A percentile compares a stretch with the other conserved stretches of the same genome.
These are phyloP conservation scores for Luehdorfia chinensis DNA, from an alignment of 1,140 invertebrate species.

Conservation along the genomic window DNA sequence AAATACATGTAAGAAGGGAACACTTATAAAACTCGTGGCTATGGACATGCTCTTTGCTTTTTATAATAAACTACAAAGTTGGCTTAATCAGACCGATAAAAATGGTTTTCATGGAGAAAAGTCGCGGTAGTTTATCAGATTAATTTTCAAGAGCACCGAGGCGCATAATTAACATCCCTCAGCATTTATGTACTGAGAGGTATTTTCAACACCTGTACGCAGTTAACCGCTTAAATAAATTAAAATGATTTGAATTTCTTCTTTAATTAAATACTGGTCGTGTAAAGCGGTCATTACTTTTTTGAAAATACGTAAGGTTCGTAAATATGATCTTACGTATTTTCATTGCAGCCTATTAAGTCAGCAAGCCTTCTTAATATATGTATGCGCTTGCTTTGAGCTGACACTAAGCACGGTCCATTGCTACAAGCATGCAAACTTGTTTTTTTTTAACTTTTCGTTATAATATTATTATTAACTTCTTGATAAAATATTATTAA, in stretches of 20 bases:
- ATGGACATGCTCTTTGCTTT: conserved; percentile 13
- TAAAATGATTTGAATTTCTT: conserved; percentile 6
- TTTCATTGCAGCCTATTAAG: no score
- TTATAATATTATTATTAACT: no score
- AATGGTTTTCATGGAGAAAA: conserved; percentile 12
- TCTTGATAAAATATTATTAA: no score
- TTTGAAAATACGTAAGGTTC: no score
- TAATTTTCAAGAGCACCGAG: conserved; percentile 7
- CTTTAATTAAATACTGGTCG: conserved; percentile 11
- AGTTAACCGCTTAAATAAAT: neutral
- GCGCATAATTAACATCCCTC: conserved; percentile 6
- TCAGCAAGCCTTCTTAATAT: no score
- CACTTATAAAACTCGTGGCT: no score
- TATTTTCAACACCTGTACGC: conserved; percentile 5
- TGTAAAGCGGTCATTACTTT: neutral
- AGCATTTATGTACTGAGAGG: conserved; percentile 6
- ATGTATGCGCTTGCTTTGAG: no score
- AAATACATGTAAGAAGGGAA: no score
- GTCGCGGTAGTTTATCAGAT: conserved; percentile 9
- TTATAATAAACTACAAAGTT: conserved; percentile 9
- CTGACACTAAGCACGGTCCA: no score
- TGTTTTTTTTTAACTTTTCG: no score
- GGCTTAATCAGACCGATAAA: conserved; percentile 15
- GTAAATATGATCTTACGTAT: no score
- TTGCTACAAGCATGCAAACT: no score